Evolutionary conservation across 2,797 vertebrate genomes (phyloP).

Genomic region (Sarcophilus harrisii): DNA sequence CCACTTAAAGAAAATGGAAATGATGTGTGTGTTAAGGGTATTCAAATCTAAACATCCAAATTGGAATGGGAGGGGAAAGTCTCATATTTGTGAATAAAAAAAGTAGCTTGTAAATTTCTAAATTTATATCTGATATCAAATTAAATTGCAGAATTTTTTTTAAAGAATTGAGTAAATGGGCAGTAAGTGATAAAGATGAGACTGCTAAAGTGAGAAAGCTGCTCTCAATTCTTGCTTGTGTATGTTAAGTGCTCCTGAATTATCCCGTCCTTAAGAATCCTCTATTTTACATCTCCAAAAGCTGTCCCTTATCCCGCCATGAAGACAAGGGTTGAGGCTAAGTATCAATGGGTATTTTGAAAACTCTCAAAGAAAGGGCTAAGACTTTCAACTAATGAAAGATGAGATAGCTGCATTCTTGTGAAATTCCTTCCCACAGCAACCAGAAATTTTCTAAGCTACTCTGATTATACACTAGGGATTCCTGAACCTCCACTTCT

Average conservation of each 20-base stretch:
- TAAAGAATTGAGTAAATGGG: not conserved
- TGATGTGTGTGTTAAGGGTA: not conserved
- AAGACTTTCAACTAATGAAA: constrained; percentile 26
- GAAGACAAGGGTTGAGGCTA: not conserved
- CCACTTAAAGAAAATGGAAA: not conserved
- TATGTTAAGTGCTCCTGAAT: not conserved
- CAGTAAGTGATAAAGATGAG: not conserved
- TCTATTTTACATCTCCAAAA: not conserved
- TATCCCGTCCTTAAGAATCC: not conserved
- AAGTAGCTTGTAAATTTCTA: constrained; percentile 23
- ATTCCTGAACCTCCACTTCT: not conserved
- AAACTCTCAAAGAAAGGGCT: not conserved
- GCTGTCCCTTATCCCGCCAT: constrained; percentile 18
- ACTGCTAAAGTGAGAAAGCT: not conserved
- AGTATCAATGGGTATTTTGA: not conserved
- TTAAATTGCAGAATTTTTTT: not conserved
- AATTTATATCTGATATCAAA: constrained; percentile 26
- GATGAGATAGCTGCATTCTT: not conserved
- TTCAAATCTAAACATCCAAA: not conserved
- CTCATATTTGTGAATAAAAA: not conserved
- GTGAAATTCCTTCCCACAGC: constrained; percentile 31
- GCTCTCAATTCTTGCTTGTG: not conserved
- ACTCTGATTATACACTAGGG: constrained; percentile 13
- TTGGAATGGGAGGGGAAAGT: not conserved
- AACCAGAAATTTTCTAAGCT: constrained; percentile 17